These are phyloP conservation scores for Heliconius nattereri DNA, from an alignment of 1,140 invertebrate species.

Conservation along the genomic window DNA sequence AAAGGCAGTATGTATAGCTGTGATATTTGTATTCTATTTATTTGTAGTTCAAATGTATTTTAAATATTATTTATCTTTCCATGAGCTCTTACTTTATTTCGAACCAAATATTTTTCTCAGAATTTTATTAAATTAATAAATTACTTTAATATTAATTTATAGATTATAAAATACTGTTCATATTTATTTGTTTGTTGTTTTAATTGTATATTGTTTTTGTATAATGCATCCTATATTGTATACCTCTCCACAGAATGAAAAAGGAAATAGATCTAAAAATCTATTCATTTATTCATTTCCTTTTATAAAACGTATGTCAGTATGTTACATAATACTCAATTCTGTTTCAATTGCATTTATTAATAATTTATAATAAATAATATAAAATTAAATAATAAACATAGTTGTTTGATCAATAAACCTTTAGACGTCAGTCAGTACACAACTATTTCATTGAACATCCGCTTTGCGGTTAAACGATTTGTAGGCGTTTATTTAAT, in stretches of 20 bases:
- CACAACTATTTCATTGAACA: conserved; percentile 29
- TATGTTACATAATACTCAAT: neutral
- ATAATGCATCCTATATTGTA: too few species aligned
- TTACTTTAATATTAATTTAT: conserved; percentile 9
- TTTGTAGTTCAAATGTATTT: conserved; percentile 19
- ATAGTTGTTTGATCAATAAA: neutral
- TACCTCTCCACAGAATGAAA: too few species aligned
- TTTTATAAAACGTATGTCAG: neutral
- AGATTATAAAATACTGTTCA: neutral
- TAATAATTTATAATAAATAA: neutral
- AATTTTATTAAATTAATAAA: neutral
- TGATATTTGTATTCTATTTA: conserved; percentile 29
- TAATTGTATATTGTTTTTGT: too few species aligned
- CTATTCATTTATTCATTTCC: neutral
- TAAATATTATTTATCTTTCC: neutral
- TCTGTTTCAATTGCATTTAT: neutral
- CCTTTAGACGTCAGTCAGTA: neutral
- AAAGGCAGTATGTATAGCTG: conserved; percentile 42
- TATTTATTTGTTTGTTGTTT: too few species aligned
- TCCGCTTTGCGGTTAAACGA: conserved; percentile 30
- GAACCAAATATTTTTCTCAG: conserved; percentile 19
- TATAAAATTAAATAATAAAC: neutral
- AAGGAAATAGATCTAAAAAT: too few species aligned
- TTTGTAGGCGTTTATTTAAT: neutral
- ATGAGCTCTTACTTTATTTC: neutral